phyloP scores from a whole-genome alignment of 92 coral and sea anemone species.

The Siderastrea radians region DNA sequence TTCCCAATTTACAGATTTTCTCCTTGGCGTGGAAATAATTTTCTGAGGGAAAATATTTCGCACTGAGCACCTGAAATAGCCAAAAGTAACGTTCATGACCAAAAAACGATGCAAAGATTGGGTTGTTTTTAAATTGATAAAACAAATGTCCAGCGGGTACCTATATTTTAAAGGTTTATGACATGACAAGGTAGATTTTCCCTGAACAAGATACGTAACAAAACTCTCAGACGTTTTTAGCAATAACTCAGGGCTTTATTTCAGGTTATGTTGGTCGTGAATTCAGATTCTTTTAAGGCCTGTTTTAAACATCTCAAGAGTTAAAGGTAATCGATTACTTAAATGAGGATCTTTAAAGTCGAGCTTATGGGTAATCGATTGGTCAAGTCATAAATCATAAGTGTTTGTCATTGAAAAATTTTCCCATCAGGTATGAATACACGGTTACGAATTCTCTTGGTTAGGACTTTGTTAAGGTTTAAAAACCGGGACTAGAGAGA shows the following conservation, averaged over 20 bases:
- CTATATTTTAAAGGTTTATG: background rate
- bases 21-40: too few relatives aligned
- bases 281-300: background rate
- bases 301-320: slow-evolving; percentile 16
- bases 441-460: background rate
- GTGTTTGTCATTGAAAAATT: background rate
- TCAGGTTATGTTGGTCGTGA: background rate
- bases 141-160: too few relatives aligned
- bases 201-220: too few relatives aligned
- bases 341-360: slow-evolving; percentile 26
- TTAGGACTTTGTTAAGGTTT: background rate
- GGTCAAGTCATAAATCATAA: background rate
- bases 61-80: too few relatives aligned
- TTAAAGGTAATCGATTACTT: slow-evolving; percentile 14
- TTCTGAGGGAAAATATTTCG: too few relatives aligned
- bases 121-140: too few relatives aligned
- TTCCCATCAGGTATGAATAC: background rate
- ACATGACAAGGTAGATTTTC: too few relatives aligned
- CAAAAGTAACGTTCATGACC: too few relatives aligned
- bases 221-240: background rate
- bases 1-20: too few relatives aligned
- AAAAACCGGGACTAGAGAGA: background rate
- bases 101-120: too few relatives aligned
- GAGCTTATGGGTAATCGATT: slow-evolving; percentile 31
- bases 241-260: background rate